Evolutionary conservation across 2,888 invertebrate genomes (phyloP), one percentile per base, ranked within the genome.

Genomic region (Muscina levida): DNA sequence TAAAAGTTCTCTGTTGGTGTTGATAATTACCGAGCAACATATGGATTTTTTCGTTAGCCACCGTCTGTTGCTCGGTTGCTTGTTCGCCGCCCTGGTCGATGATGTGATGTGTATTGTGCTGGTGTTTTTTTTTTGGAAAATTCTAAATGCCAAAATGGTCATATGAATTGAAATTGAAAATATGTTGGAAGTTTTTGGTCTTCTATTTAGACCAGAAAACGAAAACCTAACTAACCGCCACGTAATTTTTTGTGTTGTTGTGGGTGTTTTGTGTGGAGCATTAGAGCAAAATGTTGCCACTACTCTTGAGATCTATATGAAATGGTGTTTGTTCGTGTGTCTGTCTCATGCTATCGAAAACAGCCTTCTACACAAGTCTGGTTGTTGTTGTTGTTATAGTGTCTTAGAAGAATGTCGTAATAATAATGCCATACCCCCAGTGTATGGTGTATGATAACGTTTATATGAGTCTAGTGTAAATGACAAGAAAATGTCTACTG

Each of bases 11-110:
- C 31, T 59, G 22, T 39, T 72, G 72, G 71, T 74, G 62, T 74
- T 72, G 68, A 65, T 71, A 46, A 73, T 22, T 57, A 46, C 46
- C 46, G 44, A 77, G 68, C 62, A 75, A 81, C 81, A 81, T 81
- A 81, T 81, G 81, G 81, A 72, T 81, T 77, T 77, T 3, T 31
- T 57, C 15, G 37, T 5, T 68, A 42, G 22, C 51, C 6, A 48
- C 2, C 26, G 26, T 10, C n/a, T 6, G 19, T 53, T 53, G 19
- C 24, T 48, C 24, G 24, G 24, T 48, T 53, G 10, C 22, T 42
- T 53, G 53, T 31, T n/a, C 31, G 8, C 31, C 31, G 31, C 31
- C 31, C 8, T n/a, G n/a, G 31, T 4, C 59, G 62, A 42, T 59
- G 51, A 62, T 75, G 62, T 62, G 62, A 62, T 62, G 62, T 59